phyloP scores from a whole-genome alignment of 2,888 invertebrate species.

The Oligia strigilis region DNA sequence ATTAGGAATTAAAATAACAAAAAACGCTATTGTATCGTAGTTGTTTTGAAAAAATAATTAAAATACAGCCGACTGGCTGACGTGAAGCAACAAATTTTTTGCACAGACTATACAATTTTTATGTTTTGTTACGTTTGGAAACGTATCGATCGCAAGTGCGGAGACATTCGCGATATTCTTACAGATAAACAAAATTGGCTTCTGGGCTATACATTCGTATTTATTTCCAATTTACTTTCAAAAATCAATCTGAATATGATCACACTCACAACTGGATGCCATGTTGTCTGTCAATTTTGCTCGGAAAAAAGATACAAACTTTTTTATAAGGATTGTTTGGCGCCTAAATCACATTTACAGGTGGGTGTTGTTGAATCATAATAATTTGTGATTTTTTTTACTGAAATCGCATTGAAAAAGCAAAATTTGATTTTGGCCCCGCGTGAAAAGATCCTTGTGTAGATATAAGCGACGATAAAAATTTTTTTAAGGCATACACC shows the following conservation, averaged over 20 bases:
- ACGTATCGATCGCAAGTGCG: constrained; percentile 44
- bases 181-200: not conserved
- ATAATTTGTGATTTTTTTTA: not conserved
- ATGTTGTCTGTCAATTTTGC: not conserved
- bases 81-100: constrained; percentile 88
- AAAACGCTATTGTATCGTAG: constrained; percentile 71
- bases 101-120: constrained; percentile 67
- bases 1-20: constrained; percentile 71
- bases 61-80: constrained; percentile 86
- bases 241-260: not conserved
- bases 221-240: not conserved
- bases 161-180: constrained; percentile 25
- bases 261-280: no score
- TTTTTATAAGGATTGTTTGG: not conserved
- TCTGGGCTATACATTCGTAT: not conserved
- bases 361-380: not conserved
- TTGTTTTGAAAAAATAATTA: constrained; percentile 89
- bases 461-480: no score
- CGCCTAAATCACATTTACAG: not conserved
- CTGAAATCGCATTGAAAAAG: not conserved
- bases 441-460: not conserved
- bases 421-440: not conserved
- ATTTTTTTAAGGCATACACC: no score
- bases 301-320: not conserved
- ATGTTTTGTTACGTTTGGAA: constrained; percentile 53